A percentile compares a stretch with the other conserved stretches of the same genome.
phyloP scores from a whole-genome alignment of 2,113 vertebrate genomes.

The Chauna torquata region DNA sequence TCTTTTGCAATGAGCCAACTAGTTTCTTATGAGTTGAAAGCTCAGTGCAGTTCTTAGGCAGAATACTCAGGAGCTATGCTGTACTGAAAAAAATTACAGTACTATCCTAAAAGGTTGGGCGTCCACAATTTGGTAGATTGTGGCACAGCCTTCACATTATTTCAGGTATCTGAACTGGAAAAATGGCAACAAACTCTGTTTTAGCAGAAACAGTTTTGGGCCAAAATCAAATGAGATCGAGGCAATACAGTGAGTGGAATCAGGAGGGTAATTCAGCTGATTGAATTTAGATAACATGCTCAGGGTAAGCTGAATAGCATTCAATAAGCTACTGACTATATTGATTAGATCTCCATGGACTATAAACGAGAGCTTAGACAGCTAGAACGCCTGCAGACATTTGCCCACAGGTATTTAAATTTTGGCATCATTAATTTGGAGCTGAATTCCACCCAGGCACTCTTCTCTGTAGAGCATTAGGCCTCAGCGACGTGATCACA shows the following conservation, averaged over 20 bases:
- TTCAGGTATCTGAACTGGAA: neutral
- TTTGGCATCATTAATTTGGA: neutral
- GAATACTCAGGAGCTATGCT: neutral
- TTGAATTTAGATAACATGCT: neutral
- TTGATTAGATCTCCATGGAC: neutral
- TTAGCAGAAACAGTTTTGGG: neutral
- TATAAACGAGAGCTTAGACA: neutral
- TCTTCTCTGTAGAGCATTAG: neutral
- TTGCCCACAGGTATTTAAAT: neutral
- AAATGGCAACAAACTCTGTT: neutral
- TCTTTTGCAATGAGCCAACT: neutral
- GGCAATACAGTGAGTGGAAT: neutral
- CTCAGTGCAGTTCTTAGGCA: neutral
- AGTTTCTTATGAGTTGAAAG: neutral
- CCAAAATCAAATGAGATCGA: neutral
- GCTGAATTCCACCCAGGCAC: neutral
- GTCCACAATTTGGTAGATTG: neutral
- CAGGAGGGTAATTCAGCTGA: neutral
- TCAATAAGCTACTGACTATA: neutral
- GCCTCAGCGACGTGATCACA: rapidly evolving
- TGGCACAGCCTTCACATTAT: neutral
- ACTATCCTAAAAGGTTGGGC: neutral
- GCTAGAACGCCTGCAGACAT: neutral
- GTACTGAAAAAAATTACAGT: neutral
- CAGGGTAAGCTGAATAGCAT: neutral